A percentile compares a stretch with the other conserved stretches of the same genome.
These are phyloP conservation scores for Mastigias papua DNA, from an alignment of 30 jellyfish, hydroid and myxozoan genomes.

Conservation along the genomic window DNA sequence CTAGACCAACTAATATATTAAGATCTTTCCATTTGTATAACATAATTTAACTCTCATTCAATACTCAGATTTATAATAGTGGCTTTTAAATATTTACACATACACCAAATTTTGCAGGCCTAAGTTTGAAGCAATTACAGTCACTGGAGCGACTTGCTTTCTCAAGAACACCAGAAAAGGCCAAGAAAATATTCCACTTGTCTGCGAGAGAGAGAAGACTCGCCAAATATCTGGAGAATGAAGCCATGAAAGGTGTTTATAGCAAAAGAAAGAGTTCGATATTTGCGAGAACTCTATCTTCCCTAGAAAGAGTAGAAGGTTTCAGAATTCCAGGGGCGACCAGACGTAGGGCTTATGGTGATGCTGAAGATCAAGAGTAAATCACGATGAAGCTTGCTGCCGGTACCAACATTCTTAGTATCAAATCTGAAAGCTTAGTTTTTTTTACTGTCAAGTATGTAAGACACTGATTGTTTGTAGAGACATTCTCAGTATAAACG, in stretches of 20 bases:
- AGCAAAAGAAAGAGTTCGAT: conserved; percentile 13
- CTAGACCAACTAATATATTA: too few species aligned
- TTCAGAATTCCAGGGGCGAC: conserved; percentile 5
- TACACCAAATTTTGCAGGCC: background rate
- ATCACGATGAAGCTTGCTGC: conserved; percentile 1
- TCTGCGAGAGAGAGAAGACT: conserved; percentile 5
- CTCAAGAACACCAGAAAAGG: conserved; percentile 26
- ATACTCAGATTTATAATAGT: too few species aligned
- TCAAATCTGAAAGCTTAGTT: conserved; percentile 14
- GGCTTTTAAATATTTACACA: background rate
- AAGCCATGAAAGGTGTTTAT: conserved; percentile 24
- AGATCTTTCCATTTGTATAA: too few species aligned
- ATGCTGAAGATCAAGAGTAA: conserved; percentile 4
- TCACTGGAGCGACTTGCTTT: conserved; percentile 12
- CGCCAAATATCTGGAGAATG: conserved; percentile 27
- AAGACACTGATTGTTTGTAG: too few species aligned
- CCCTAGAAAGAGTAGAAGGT: conserved; percentile 25
- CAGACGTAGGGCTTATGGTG: conserved; percentile 4
- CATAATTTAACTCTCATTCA: too few species aligned
- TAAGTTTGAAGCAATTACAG: background rate
- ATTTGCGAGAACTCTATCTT: conserved; percentile 8
- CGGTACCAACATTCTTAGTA: conserved; percentile 5
- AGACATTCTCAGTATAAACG: too few species aligned
- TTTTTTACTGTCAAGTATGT: background rate
- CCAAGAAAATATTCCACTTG: conserved; percentile 19